Evolutionary conservation across 2,888 invertebrate genomes (phyloP), one percentile per base, ranked within the genome.

Genomic region (Sesamia inferens): DNA sequence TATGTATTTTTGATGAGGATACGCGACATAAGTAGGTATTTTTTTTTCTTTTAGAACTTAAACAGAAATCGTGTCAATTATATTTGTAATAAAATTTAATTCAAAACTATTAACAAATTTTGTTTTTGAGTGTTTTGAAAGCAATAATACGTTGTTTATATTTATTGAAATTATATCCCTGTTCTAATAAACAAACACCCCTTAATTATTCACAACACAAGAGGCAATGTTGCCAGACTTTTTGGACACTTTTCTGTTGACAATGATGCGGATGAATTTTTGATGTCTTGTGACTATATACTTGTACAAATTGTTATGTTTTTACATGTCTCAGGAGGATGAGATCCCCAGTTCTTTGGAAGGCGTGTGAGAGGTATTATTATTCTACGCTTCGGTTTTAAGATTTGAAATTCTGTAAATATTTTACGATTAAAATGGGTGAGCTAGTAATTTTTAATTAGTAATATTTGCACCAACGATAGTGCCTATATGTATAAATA

Each of bases 1-100:
- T 64, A 64, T 71, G 64, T 75, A 51, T 78, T 76, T 74, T 48
- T 72, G 31, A 73, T 70, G 62, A 55, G 68, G 47, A 64, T 63
- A 68, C 10, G 22, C 22, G 5, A 69, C 22, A 63, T 57, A 11
- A 31, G 31, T 44, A 39, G 3, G 31, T 51, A 55, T 44, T 51
- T 48, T 58, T 14, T 47, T 51, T 61, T 51, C 47, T 48, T 58
- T 14, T 47, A 2, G 22, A 10, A 14, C 22, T 48, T 48, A 42
- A 31, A n/a, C 14, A 55, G 1, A 24, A 47, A 54, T 54, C 2
- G 14, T 65, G 22, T 59, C 19, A 65, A 54, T 74, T 54, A 54
- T 24, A 24, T 51, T 51, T 62, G 44, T 61, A 10, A 65, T 14
- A n/a, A 16, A 14, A 48, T 44, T 54, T 4, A 13, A 13, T 7